A percentile compares a stretch with the other conserved stretches of the same genome.
These are phyloP conservation scores for Bellardia pandia DNA, from an alignment of 2,888 invertebrate genomes.

Conservation along the genomic window DNA sequence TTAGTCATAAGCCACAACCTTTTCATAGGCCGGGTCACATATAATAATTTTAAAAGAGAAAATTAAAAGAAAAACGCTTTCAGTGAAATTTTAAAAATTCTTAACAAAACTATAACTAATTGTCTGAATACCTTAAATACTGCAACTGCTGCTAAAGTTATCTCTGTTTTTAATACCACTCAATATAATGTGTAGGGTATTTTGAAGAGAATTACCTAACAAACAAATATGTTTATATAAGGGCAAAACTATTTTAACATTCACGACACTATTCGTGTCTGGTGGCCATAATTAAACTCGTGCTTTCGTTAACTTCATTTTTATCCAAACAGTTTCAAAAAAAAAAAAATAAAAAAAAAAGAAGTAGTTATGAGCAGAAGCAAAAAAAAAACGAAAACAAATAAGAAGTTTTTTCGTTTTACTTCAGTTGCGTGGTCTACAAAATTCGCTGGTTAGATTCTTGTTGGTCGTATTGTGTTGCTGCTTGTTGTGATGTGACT, in stretches of 20 bases:
- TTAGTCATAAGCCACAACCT: no score
- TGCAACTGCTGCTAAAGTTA: no score
- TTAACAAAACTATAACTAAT: no score
- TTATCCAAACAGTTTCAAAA: slow-evolving; percentile 40
- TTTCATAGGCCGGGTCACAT: no score
- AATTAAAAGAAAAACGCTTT: no score
- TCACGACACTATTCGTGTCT: slow-evolving; percentile 77
- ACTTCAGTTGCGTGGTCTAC: slow-evolving; percentile 57
- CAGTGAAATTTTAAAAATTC: no score
- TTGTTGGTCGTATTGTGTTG: slow-evolving; percentile 17
- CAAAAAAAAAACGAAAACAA: slow-evolving; percentile 29
- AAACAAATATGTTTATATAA: not conserved
- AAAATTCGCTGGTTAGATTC: slow-evolving; percentile 26
- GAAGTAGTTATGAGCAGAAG: not conserved
- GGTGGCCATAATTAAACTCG: slow-evolving; percentile 76
- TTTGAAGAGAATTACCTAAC: not conserved
- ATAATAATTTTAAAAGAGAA: no score
- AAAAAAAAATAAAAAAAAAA: slow-evolving; percentile 13
- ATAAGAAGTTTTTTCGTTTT: slow-evolving; percentile 26
- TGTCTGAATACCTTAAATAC: no score
- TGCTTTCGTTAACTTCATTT: slow-evolving; percentile 74
- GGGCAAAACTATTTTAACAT: slow-evolving; percentile 71
- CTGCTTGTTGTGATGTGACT: slow-evolving; percentile 60
- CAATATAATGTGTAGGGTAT: not conserved
- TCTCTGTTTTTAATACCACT: not conserved